These are phyloP conservation scores for Drosophila nigricruria DNA, from an alignment of 2,888 invertebrate genomes.

Conservation along the genomic window DNA sequence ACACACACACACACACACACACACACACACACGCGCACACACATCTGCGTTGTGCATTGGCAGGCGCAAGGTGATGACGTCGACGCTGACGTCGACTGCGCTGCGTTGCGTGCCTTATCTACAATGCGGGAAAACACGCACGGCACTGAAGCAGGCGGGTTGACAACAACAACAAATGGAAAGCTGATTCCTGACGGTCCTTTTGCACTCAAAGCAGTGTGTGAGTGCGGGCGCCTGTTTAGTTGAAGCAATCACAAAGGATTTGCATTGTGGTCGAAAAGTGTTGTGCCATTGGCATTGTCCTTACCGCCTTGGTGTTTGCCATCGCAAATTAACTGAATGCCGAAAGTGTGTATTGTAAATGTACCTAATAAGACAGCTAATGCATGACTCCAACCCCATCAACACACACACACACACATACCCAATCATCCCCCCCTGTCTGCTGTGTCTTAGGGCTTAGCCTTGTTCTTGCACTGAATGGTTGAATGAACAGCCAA, in stretches of 20 bases:
- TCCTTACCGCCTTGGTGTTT: conserved; percentile 15
- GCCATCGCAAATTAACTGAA: conserved; percentile 46
- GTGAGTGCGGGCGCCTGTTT: conserved; percentile 10
- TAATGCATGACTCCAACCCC: conserved; percentile 26
- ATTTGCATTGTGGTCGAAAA: conserved; percentile 57
- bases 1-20: conserved; percentile 22
- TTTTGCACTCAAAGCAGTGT: conserved; percentile 5
- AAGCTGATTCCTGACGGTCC: conserved; percentile 29
- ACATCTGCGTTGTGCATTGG: conserved; percentile 39
- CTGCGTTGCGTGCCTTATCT: conserved; percentile 78
- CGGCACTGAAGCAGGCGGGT: conserved; percentile 63
- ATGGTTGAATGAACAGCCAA: not conserved
- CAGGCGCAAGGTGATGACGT: conserved; percentile 67
- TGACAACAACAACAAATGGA: conserved; percentile 39
- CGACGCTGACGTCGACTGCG: conserved; percentile 47
- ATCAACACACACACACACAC: not conserved
- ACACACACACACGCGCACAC: conserved; percentile 23
- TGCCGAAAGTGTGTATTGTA: conserved; percentile 11
- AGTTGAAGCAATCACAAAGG: conserved; percentile 53
- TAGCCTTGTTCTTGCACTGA: not conserved
- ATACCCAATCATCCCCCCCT: not conserved
- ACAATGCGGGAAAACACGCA: conserved; percentile 78
- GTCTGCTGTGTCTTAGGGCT: conserved; percentile 2
- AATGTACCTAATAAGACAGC: conserved; percentile 27
- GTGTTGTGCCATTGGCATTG: conserved; percentile 48